Percentiles rank a stretch among this genome's conserved stretches.
Conservation (phyloP, 2,888 invertebrate species). For the Diarsia dahlii region DNA sequence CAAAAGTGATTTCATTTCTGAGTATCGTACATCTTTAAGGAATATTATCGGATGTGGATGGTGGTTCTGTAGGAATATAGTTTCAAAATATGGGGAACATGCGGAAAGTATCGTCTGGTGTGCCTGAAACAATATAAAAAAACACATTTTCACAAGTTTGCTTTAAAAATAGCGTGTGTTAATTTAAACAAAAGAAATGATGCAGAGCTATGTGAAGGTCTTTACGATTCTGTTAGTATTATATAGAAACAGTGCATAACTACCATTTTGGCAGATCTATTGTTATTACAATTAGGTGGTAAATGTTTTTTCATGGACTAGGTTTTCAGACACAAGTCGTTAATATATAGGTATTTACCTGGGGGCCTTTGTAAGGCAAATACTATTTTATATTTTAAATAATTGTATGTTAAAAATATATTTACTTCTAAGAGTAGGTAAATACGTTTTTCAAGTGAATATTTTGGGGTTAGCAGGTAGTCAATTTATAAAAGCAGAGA, state of each 20-base stretch:
- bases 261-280: constrained; percentile 78
- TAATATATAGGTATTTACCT: constrained; percentile 38
- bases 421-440: constrained; percentile 13
- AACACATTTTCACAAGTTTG: constrained; percentile 60
- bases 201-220: constrained; percentile 81
- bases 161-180: constrained; percentile 67
- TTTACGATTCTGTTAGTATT: constrained; percentile 76
- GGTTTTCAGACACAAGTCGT: constrained; percentile 61
- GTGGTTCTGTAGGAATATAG: constrained; percentile 96
- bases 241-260: constrained; percentile 76
- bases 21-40: constrained; percentile 97
- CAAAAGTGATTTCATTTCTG: constrained; percentile 96
- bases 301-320: constrained; percentile 70
- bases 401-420: constrained; percentile 12
- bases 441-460: neutral
- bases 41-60: constrained; percentile 98
- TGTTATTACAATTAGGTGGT: constrained; percentile 83
- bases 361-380: constrained; percentile 42
- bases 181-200: constrained; percentile 77
- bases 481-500: neutral
- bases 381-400: constrained; percentile 27
- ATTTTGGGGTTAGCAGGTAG: neutral
- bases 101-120: constrained; percentile 98
- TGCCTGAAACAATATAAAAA: constrained; percentile 91
- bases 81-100: constrained; percentile 98